phyloP scores from a whole-genome alignment of 2,113 vertebrate species.

The Chrysochloris asiatica region DNA sequence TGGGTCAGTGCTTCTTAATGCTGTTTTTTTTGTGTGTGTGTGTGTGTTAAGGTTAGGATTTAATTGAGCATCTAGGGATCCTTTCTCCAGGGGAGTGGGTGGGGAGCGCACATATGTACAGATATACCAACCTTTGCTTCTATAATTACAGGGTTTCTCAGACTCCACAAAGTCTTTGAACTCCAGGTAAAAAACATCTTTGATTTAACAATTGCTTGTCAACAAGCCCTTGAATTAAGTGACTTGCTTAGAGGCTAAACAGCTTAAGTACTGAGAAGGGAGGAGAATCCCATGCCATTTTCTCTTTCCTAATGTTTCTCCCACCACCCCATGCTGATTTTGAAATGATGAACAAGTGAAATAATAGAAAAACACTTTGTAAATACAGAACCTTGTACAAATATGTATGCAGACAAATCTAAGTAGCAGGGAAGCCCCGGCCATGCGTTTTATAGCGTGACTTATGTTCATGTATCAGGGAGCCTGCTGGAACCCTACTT shows the following conservation, averaged over 20 bases:
- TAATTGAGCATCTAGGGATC: constrained; percentile 8
- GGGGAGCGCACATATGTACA: background rate
- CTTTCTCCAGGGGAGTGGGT: background rate
- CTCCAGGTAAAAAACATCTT: constrained; percentile 30
- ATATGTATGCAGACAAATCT: constrained; percentile 46
- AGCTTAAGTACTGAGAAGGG: constrained; percentile 42
- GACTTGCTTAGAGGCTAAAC: constrained; percentile 35
- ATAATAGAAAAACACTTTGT: constrained; percentile 42
- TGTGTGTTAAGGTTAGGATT: background rate
- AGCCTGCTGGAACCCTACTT: constrained; percentile 56
- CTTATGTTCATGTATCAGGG: constrained; percentile 51
- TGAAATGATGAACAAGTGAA: constrained; percentile 63
- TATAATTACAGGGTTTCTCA: constrained; percentile 8
- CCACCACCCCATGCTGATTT: constrained; percentile 35
- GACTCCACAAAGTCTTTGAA: constrained; percentile 40
- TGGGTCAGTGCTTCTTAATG: background rate
- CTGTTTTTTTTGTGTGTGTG: background rate
- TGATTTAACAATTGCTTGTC: constrained; percentile 65
- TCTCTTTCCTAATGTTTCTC: constrained; percentile 21
- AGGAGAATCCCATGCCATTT: constrained; percentile 7
- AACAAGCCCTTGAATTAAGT: constrained; percentile 63
- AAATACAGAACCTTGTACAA: constrained; percentile 29
- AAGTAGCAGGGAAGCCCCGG: constrained; percentile 24
- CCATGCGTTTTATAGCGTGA: background rate
- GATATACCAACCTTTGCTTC: constrained; percentile 19